phyloP scores from a whole-genome alignment of 2,113 vertebrate species.

The Mus musculus region GRCm39 chr16:21469501-21470000 shows the following conservation, averaged over 20 bases:
- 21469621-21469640: constrained; percentile 36
- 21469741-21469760: constrained; percentile 68
- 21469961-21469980: neutral
- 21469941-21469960: neutral
- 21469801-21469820: neutral
- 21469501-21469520: constrained; percentile 68
- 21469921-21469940: neutral
- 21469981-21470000: neutral
- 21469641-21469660: constrained; percentile 73
- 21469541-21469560: constrained; percentile 47
- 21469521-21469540: constrained; percentile 51
- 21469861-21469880: neutral
- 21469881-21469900: neutral
- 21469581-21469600: constrained; percentile 45
- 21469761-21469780: constrained; percentile 71
- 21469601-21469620: constrained; percentile 57
- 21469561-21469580: constrained; percentile 6
- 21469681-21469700: constrained; percentile 74
- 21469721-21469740: constrained; percentile 69
- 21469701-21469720: constrained; percentile 72
- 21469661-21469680: constrained; percentile 61
- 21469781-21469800: constrained; percentile 66
- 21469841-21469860: neutral
- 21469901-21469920: neutral
- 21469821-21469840: neutral